phyloP scores from a whole-genome alignment of 2,797 vertebrate species.

The Xenentodon cancila region DNA sequence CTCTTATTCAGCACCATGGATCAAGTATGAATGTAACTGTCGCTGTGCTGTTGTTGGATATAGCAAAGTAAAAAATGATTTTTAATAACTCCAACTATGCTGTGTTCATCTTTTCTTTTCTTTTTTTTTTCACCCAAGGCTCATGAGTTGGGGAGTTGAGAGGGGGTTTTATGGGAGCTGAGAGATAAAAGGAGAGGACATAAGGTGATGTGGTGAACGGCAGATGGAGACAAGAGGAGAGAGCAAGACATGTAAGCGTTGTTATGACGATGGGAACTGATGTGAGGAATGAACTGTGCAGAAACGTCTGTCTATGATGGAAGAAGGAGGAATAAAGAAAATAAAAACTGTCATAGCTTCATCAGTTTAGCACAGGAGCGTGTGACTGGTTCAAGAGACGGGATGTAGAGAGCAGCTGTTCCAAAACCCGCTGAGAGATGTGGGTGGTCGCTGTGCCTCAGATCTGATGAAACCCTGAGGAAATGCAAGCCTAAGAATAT shows the following conservation, averaged over 20 bases:
- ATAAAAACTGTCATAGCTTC: slow-evolving; percentile 50
- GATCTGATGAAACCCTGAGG: slow-evolving; percentile 52
- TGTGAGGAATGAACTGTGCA: slow-evolving; percentile 49
- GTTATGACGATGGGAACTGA: slow-evolving; percentile 59
- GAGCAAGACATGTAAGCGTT: slow-evolving; percentile 68
- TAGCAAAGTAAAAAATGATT: slow-evolving; percentile 29
- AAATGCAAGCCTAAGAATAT: slow-evolving; percentile 37
- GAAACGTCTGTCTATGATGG: slow-evolving; percentile 34
- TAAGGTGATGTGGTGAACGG: slow-evolving; percentile 18
- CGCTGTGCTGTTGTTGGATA: slow-evolving; percentile 15
- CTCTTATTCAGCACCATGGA: slow-evolving; percentile 52
- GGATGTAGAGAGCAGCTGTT: slow-evolving; percentile 30
- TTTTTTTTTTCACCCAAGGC: neutral
- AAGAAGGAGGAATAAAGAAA: slow-evolving; percentile 4
- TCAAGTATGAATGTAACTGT: slow-evolving; percentile 57
- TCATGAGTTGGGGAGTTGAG: slow-evolving; percentile 18
- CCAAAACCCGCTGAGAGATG: slow-evolving; percentile 25
- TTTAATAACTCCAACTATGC: slow-evolving; percentile 10
- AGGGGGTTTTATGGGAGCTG: slow-evolving; percentile 23
- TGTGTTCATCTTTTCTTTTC: neutral
- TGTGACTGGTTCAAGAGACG: slow-evolving; percentile 25
- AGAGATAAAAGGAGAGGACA: slow-evolving; percentile 56
- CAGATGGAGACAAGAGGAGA: slow-evolving; percentile 32
- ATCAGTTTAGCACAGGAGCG: slow-evolving; percentile 37
- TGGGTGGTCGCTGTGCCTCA: slow-evolving; percentile 32